Evolutionary conservation across 2,113 vertebrate genomes (phyloP).

Genomic region (Eudyptes chrysolophus): DNA sequence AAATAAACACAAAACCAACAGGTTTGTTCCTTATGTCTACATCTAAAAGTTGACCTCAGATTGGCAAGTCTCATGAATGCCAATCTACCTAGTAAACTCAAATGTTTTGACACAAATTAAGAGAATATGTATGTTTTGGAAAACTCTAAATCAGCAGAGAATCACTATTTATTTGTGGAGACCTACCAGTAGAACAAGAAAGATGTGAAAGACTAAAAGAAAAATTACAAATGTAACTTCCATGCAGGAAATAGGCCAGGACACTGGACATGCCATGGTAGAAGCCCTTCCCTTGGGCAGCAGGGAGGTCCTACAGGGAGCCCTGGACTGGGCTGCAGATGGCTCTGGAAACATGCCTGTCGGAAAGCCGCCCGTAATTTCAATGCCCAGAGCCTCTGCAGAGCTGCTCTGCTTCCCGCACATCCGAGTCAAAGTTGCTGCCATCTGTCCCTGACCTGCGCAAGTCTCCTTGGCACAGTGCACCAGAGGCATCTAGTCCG

Average conservation of each 20-base stretch:
- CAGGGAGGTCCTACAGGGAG: neutral
- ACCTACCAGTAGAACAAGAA: neutral
- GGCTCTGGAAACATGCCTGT: neutral
- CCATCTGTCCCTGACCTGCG: neutral
- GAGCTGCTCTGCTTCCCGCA: neutral
- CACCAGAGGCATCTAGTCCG: rapidly evolving
- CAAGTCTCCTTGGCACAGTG: neutral
- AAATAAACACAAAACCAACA: neutral
- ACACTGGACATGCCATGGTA: rapidly evolving
- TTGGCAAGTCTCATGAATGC: neutral
- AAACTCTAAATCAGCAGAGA: neutral
- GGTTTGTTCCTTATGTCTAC: neutral
- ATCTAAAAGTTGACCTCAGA: neutral
- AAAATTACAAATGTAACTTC: neutral
- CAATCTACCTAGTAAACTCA: neutral
- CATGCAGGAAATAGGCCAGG: rapidly evolving
- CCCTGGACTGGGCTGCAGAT: neutral
- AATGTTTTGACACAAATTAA: neutral
- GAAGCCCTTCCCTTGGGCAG: neutral
- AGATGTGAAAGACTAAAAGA: neutral
- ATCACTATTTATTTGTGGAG: neutral
- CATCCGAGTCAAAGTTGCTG: rapidly evolving
- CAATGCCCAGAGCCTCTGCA: neutral
- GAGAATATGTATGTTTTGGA: neutral
- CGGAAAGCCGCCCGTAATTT: rapidly evolving